Conservation (phyloP, 2,113 vertebrate species). For the Gymnorhina tibicen region DNA sequence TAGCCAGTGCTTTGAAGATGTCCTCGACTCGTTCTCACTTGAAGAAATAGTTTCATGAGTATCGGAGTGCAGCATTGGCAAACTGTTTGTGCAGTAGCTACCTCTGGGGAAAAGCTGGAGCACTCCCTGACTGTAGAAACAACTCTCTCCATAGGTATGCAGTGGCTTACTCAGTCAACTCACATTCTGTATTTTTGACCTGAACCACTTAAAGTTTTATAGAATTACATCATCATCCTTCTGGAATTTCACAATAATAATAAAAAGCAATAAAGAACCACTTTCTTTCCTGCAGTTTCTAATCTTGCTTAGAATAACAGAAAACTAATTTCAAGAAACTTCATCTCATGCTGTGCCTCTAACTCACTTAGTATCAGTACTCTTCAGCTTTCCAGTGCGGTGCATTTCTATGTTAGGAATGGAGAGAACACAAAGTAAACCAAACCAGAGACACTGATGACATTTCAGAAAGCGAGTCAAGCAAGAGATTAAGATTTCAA, state of each 20-base stretch:
- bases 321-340: constrained; percentile 8
- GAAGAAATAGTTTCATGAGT: not conserved
- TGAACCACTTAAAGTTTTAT: not conserved
- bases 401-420: not conserved
- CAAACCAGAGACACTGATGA: constrained; percentile 7
- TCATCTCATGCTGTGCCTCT: not conserved
- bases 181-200: not conserved
- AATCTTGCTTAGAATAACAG: constrained; percentile 6
- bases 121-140: not conserved
- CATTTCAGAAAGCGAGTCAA: constrained; percentile 71
- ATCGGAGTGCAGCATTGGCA: not conserved
- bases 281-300: not conserved
- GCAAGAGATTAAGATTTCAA: constrained; percentile 72
- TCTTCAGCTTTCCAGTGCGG: not conserved
- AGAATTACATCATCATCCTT: not conserved
- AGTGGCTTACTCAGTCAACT: accelerated
- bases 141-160: not conserved
- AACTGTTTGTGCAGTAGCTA: not conserved
- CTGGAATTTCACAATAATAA: constrained; percentile 7
- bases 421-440: constrained; percentile 50
- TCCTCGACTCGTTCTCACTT: not conserved
- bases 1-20: not conserved
- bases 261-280: not conserved
- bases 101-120: not conserved
- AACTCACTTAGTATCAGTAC: not conserved